These are phyloP conservation scores for Druceiella hillmani DNA, from an alignment of 2,888 invertebrate genomes.

Conservation along the genomic window DNA sequence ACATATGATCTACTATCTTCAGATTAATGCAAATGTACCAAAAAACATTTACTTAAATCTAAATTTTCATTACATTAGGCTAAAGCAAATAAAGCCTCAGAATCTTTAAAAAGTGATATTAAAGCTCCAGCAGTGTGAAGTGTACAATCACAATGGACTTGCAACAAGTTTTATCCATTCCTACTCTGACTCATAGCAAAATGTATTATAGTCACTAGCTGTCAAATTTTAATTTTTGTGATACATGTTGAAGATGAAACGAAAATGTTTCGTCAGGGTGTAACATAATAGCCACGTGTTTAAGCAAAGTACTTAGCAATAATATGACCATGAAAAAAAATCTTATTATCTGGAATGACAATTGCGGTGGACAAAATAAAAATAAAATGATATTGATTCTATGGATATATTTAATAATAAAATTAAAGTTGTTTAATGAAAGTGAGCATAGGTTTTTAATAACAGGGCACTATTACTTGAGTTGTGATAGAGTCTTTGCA, in stretches of 20 bases:
- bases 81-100: conserved; percentile 16
- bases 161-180: conserved; percentile 27
- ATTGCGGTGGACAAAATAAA: conserved; percentile 22
- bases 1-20: conserved; percentile 9
- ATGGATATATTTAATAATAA: conserved; percentile 1
- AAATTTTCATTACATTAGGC: conserved; percentile 15
- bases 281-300: conserved; percentile 19
- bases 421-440: conserved; percentile 13
- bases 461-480: conserved; percentile 20
- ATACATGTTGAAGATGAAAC: conserved; percentile 23
- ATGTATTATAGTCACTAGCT: conserved; percentile 28
- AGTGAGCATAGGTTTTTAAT: conserved; percentile 19
- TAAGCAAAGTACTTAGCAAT: conserved; percentile 9
- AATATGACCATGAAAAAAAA: conserved; percentile 16
- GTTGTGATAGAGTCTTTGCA: conserved; percentile 21
- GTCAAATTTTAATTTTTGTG: conserved; percentile 25
- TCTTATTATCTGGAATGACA: conserved; percentile 23
- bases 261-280: conserved; percentile 23
- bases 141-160: conserved; percentile 24
- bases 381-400: conserved; percentile 26
- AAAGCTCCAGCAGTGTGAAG: conserved; percentile 16
- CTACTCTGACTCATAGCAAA: conserved; percentile 26
- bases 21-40: conserved; percentile 5
- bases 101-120: conserved; percentile 19
- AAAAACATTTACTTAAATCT: conserved; percentile 6